A percentile compares a stretch with the other conserved stretches of the same genome.
phyloP scores from a whole-genome alignment of 2,113 vertebrate genomes.

The Rhinogobius similis region DNA sequence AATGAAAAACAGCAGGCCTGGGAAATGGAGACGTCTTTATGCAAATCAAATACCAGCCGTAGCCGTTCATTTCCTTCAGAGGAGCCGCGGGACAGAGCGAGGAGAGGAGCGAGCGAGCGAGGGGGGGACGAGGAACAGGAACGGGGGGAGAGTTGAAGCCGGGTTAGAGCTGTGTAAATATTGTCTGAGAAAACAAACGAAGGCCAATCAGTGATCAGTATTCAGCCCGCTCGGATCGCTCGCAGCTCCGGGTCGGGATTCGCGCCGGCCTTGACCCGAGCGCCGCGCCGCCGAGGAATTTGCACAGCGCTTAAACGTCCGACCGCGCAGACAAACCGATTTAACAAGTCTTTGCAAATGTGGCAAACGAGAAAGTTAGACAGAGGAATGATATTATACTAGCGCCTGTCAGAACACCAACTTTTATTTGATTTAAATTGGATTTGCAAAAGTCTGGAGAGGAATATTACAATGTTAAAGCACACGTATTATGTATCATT shows the following conservation, averaged over 20 bases:
- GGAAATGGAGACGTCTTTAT: constrained; percentile 63
- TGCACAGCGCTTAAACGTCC: constrained; percentile 20
- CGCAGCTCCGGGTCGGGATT: constrained; percentile 20
- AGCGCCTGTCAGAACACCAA: neutral
- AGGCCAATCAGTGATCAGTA: constrained; percentile 40
- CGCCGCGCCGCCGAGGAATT: neutral
- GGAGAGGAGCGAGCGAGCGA: constrained; percentile 12
- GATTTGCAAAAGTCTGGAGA: no score
- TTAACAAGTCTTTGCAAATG: neutral
- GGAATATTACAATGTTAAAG: neutral
- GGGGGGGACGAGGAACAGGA: neutral
- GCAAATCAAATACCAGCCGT: constrained; percentile 61
- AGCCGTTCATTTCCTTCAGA: constrained; percentile 53
- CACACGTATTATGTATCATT: neutral
- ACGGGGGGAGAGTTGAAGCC: constrained; percentile 33
- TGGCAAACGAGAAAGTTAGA: neutral
- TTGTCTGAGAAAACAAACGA: constrained; percentile 27
- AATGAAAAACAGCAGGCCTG: constrained; percentile 61
- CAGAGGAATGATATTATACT: neutral
- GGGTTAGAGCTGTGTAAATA: constrained; percentile 50
- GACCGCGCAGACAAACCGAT: neutral
- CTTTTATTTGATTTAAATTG: no score
- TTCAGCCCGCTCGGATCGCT: constrained; percentile 19
- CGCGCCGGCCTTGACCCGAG: constrained; percentile 13
- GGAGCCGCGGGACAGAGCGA: constrained; percentile 36